Evolutionary conservation across 2,888 invertebrate genomes (phyloP).

Genomic region (Xanthorhoe spadicearia): DNA sequence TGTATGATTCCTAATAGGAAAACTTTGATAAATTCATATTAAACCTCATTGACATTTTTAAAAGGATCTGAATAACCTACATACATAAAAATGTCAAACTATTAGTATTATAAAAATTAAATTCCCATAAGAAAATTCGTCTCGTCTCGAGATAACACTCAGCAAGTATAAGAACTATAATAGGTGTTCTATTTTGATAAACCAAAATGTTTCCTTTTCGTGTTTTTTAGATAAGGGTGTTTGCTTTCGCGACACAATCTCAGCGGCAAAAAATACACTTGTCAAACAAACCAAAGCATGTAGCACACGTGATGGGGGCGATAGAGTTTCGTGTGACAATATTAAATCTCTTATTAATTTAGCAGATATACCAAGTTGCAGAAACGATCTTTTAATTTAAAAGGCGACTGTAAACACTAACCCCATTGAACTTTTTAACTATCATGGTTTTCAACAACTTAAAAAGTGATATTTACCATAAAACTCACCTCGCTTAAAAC

Average conservation of each 20-base stretch:
- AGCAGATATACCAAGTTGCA: not conserved
- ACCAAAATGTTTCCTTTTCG: conserved; percentile 60
- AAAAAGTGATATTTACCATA: too few species aligned
- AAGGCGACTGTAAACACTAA: too few species aligned
- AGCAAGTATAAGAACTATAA: conserved; percentile 41
- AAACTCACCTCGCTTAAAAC: too few species aligned
- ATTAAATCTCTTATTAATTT: not conserved
- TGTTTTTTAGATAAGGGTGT: conserved; percentile 71
- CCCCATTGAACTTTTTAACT: too few species aligned
- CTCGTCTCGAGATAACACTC: conserved; percentile 35
- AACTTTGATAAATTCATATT: too few species aligned
- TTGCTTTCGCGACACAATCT: conserved; percentile 71
- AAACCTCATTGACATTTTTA: too few species aligned
- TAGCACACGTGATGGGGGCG: conserved; percentile 11
- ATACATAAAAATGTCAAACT: too few species aligned
- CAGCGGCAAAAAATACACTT: conserved; percentile 65
- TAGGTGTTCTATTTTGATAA: conserved; percentile 68
- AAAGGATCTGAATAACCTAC: too few species aligned
- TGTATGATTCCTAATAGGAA: too few species aligned
- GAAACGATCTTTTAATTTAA: too few species aligned
- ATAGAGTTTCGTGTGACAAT: conserved; percentile 12
- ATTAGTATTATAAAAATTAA: conserved; percentile 17
- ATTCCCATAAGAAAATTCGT: conserved; percentile 38
- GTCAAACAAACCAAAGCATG: conserved; percentile 48
- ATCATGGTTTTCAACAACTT: too few species aligned